Conservation (phyloP, 2,888 invertebrate genomes). For the Ferrisia virgata region DNA sequence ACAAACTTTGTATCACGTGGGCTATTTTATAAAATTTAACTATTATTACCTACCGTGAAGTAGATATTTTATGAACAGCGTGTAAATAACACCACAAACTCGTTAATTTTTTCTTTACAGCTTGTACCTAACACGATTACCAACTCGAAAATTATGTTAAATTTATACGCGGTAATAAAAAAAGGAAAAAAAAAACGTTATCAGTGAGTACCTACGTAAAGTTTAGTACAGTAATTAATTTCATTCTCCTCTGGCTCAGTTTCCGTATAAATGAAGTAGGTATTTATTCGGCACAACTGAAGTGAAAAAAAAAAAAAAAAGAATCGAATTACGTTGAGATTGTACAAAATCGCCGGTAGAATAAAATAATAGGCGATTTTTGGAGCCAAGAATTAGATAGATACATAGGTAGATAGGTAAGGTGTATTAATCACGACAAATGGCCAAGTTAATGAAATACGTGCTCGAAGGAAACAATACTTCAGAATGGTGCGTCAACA, state of each 20-base stretch:
- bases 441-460: background rate
- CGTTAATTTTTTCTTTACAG: background rate
- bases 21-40: background rate
- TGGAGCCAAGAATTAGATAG: background rate
- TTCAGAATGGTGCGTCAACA: background rate
- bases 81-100: background rate
- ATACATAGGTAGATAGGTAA: too few species aligned
- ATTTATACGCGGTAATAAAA: background rate
- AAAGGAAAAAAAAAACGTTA: background rate
- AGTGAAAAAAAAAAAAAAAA: background rate
- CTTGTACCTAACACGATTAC: background rate
- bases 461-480: background rate
- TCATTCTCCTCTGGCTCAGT: background rate
- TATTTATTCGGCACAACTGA: background rate
- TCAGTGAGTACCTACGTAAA: background rate
- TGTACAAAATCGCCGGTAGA: background rate
- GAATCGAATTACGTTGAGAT: background rate
- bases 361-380: background rate
- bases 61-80: background rate
- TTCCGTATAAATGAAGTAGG: background rate
- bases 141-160: background rate
- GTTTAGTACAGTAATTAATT: background rate
- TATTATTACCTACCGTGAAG: background rate
- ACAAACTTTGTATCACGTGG: too few species aligned
- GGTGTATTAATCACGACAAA: slow-evolving; percentile 5